phyloP scores from a whole-genome alignment of 2,888 invertebrate genomes.

The Patella ulyssiponensis region DNA sequence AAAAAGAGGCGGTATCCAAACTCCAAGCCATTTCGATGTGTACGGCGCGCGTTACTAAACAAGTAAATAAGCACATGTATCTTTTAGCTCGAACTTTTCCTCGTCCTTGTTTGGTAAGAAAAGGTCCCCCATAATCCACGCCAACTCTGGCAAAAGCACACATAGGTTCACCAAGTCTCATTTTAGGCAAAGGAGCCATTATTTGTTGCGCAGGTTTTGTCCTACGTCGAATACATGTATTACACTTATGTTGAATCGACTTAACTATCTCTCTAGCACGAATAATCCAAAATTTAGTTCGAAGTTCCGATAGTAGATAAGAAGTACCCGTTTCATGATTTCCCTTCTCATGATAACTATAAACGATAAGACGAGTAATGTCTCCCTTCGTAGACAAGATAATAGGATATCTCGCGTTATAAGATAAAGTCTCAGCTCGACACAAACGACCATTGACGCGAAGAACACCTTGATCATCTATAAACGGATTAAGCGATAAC shows the following conservation, averaged over 20 bases:
- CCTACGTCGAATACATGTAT: constrained; percentile 23
- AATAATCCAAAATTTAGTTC: constrained; percentile 33
- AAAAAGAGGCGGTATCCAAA: too few relatives aligned
- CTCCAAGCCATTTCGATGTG: too few relatives aligned
- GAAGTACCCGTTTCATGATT: constrained; percentile 27
- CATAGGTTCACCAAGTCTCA: constrained; percentile 16
- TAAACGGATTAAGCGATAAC: too few relatives aligned
- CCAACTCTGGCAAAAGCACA: too few relatives aligned
- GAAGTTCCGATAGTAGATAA: constrained; percentile 22
- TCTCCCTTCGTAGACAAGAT: constrained; percentile 31
- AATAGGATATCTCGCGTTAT: constrained; percentile 27
- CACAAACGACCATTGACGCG: not conserved
- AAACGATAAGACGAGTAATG: constrained; percentile 30
- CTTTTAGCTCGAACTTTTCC: too few relatives aligned
- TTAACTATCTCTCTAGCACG: constrained; percentile 30
- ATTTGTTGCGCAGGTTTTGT: constrained; percentile 21
- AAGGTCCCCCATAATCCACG: too few relatives aligned
- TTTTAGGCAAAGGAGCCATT: constrained; percentile 31
- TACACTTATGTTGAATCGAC: constrained; percentile 24
- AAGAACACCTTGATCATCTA: not conserved
- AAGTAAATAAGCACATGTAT: too few relatives aligned
- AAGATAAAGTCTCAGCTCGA: constrained; percentile 11
- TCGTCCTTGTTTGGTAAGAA: too few relatives aligned
- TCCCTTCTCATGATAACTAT: constrained; percentile 23
- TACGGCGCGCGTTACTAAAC: too few relatives aligned